These are phyloP conservation scores for Florisuga fusca DNA, from an alignment of 2,797 vertebrate genomes.

Conservation along the genomic window DNA sequence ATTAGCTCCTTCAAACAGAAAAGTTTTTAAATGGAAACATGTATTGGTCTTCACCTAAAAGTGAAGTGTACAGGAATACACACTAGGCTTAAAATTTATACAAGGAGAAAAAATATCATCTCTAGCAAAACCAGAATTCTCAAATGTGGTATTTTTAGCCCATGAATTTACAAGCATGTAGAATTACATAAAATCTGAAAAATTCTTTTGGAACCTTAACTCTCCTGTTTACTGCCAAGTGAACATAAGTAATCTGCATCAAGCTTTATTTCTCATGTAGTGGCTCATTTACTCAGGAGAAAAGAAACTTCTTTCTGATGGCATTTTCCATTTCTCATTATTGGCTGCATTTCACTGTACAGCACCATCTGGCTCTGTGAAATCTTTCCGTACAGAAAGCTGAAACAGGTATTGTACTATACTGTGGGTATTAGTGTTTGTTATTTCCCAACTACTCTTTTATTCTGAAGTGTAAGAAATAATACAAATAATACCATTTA, in stretches of 20 bases:
- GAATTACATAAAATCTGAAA: not conserved
- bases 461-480: not conserved
- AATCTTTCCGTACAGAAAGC: not conserved
- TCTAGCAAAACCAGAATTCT: not conserved
- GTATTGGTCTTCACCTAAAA: not conserved
- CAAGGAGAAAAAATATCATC: not conserved
- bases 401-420: not conserved
- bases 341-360: not conserved
- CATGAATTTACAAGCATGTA: not conserved
- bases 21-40: not conserved
- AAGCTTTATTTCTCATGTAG: not conserved
- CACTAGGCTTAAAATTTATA: not conserved
- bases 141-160: not conserved
- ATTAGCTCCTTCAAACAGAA: not conserved
- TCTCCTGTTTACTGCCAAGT: not conserved
- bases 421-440: not conserved
- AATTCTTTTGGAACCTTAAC: not conserved
- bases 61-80: not conserved
- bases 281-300: not conserved
- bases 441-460: not conserved
- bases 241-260: not conserved
- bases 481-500: not conserved
- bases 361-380: not conserved
- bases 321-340: constrained; percentile 17
- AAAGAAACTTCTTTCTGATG: not conserved